These are phyloP conservation scores for Cuniculus paca DNA, from an alignment of 2,797 vertebrate species.

Conservation along the genomic window DNA sequence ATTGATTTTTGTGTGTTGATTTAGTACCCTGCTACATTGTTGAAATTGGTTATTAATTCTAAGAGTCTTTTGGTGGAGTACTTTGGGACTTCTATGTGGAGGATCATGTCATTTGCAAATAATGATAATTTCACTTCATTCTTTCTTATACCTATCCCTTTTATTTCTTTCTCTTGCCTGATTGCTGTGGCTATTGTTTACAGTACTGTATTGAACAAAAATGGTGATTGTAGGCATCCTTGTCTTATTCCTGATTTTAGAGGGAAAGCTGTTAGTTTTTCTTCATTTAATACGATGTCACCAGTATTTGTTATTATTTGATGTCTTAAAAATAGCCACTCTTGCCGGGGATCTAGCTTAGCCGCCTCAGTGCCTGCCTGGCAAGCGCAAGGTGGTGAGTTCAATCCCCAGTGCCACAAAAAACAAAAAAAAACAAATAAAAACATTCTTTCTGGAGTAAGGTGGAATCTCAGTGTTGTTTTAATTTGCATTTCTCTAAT, in stretches of 20 bases:
- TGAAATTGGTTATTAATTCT: background rate
- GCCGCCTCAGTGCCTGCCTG: too few relatives aligned
- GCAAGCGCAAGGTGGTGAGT: too few relatives aligned
- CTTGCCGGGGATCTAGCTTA: too few relatives aligned
- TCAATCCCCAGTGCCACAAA: too few relatives aligned
- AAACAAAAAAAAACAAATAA: too few relatives aligned
- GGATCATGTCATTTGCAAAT: background rate
- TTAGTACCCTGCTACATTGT: background rate
- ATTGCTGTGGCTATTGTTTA: background rate
- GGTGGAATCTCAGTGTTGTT: background rate
- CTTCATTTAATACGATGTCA: background rate
- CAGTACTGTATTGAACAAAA: background rate
- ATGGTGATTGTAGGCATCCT: background rate
- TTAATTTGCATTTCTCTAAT: background rate
- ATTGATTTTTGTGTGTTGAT: background rate
- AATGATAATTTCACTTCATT: background rate
- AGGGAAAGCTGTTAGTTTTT: background rate
- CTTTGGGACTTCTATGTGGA: background rate
- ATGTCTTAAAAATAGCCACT: background rate
- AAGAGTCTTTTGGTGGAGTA: background rate
- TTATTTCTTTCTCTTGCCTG: background rate
- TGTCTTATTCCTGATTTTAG: background rate
- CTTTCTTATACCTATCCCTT: background rate
- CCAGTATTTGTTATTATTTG: background rate
- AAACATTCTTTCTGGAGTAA: background rate